Evolutionary conservation across 2,797 vertebrate species (phyloP), one percentile per base, ranked within the genome.

Genomic region (Toxotes lorentzi): DNA sequence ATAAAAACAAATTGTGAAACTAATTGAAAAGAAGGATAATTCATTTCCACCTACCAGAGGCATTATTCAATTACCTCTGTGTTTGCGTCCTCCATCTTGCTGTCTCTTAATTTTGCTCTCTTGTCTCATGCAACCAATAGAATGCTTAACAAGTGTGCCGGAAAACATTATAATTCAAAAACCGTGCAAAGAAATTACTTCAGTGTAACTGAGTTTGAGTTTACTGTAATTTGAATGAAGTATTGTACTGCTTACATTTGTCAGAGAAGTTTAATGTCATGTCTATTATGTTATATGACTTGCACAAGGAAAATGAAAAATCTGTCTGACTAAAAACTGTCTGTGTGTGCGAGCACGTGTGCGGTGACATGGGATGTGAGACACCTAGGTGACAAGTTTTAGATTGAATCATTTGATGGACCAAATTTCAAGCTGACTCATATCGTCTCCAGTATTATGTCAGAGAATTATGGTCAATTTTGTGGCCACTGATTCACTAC

Each of bases 1-100:
- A 96, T 96, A 95, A 95, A 95, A 95, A 96, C 94, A 91, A 96
- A 95, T 94, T 92, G 94, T 95, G 90, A 95, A 96, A 95, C 94
- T 95, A 95, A 95, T 95, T 96, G 95, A 94, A 95, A 94, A 92
- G 91, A 91, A 91, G 89, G 92, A 91, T 94, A 94, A 95, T 95
- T 94, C 89, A 95, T 95, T 95, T 93, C 89, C 86, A 92, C 87
- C 89, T 86, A 95, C 95, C 94, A 94, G 90, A 91, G 95, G 94
- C 94, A 92, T 93, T 93, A 94, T 95, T 95, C 93, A 95, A 93
- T 95, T 95, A 94, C 91, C 88, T 89, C 86, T 76, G 83, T 81
- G 76, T 88, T 81, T 86, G 73, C 86, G 71, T 84, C 84, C 88
- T 85, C 57, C 47, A 78, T 81, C 78, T 81, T 47, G 73, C 84